Base-by-base conservation (phyloP, 2,113 vertebrate genomes). In the Macrotis lagotis region DNA sequence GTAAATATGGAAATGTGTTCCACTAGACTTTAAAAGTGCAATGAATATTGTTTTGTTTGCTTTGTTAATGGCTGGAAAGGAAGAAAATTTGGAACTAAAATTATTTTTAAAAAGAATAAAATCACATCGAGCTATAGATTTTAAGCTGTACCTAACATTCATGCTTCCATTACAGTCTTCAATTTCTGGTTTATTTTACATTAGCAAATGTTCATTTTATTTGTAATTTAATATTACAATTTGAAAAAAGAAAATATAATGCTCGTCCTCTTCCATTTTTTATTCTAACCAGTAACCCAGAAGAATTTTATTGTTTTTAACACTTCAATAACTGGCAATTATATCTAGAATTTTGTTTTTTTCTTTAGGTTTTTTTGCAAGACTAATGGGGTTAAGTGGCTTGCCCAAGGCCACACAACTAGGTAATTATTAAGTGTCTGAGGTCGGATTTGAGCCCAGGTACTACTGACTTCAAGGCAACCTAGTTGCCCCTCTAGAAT, bases 281-380 rank as follows among this genome's bases (percentile, higher is more conserved):
- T 66, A 37, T 31, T 66, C 55, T 37, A 66, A 12, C 11, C 11
- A 3, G 28, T 31, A 66, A 66, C 28, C 10, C 28, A 66, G 28
- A 31, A 37, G 31, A 66, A 55, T 55, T 55, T 55, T 55, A 55
- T 66, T 37, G 12, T 37, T 11, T 12, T 37, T 66, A 66, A 2
- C 37, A 11, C 55, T 37, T 66, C 55, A 66, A 66, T 25, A 55
- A 55, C 53, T 55, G 53, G 53, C 9, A 55, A 26, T 55, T 55
- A 55, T 28, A 55, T 93, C 49, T 51, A 93, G 53, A 50, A 90
- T 93, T 16, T 55, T n/a, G n/a, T n/a, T n/a, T n/a, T n/a, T n/a
- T n/a, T n/a, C n/a, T n/a, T n/a, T n/a, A n/a, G n/a, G n/a, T n/a
- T n/a, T n/a, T n/a, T n/a, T n/a, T n/a, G n/a, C n/a, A n/a, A n/a